Evolutionary conservation across 1,140 invertebrate genomes (phyloP), one percentile per base, ranked within the genome.

Genomic region (Potamilus streckersoni): DNA sequence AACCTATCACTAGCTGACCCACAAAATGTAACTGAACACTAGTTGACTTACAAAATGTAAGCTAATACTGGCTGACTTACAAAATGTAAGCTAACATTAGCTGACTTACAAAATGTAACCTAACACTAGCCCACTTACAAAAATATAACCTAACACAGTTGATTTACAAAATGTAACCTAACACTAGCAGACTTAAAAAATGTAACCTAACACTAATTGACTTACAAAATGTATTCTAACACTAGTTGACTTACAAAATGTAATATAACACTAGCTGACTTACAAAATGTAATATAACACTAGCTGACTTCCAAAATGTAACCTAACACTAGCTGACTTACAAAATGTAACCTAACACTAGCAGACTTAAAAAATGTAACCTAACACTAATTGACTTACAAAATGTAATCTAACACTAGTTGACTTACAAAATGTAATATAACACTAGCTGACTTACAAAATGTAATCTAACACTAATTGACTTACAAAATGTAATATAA

Each of bases 131-230:
- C n/a, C n/a, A n/a, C n/a, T n/a, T n/a, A n/a, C n/a, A n/a, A n/a
- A n/a, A n/a, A n/a, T n/a, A n/a, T n/a, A n/a, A n/a, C n/a, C n/a
- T n/a, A n/a, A n/a, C n/a, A n/a, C 5, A n/a, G 15, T 55, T 65
- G 74, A 89, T 89, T 90, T 84, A 91, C 90, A 92, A 83, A 83
- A 99, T 99, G 88, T 99, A 99, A 23, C 97, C 97, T 90, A 99
- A 99, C 11, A 99, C 98, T 79, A n/a, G n/a, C n/a, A n/a, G n/a
- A n/a, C n/a, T n/a, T 31, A 31, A 1, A 31, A 31, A 4, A 31
- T 31, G 27, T 2, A 31, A 23, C 1, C 23, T 23, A 2, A 1
- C 23, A 23, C 23, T 23, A 23, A 2, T 23, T 2, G 23, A 23
- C 23, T 23, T 23, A 61, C 59, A 61, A 16, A 61, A 17, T 16